These are phyloP conservation scores for Ophion costatus DNA, from an alignment of 2,888 invertebrate genomes.

Conservation along the genomic window DNA sequence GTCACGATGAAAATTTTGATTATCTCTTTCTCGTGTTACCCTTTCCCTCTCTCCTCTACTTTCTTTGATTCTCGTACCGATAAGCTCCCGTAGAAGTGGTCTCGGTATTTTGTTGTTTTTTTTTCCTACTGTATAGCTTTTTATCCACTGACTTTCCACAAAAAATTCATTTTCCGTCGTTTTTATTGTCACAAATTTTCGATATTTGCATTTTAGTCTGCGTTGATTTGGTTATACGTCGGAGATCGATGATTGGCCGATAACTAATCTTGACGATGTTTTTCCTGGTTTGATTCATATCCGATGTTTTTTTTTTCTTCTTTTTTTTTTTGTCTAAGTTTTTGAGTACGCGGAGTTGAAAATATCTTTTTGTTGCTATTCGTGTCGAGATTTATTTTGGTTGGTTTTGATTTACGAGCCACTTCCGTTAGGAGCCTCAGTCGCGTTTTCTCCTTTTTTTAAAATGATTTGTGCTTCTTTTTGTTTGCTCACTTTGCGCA, in stretches of 20 bases:
- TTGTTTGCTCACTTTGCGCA: background rate
- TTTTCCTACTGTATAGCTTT: background rate
- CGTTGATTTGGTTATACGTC: background rate
- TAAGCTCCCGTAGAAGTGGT: conserved; percentile 24
- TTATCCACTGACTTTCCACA: background rate
- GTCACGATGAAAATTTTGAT: conserved; percentile 49
- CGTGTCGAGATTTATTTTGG: too few relatives aligned
- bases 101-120: conserved; percentile 3
- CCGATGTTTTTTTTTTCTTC: too few relatives aligned
- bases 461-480: background rate
- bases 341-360: too few relatives aligned
- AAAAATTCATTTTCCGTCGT: background rate
- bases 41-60: background rate
- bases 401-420: background rate
- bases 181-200: background rate
- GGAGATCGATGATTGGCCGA: too few relatives aligned
- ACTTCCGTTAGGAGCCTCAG: conserved; percentile 17
- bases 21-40: background rate
- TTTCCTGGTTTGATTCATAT: too few relatives aligned
- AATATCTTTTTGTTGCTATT: too few relatives aligned
- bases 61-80: conserved; percentile 31
- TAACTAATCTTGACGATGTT: too few relatives aligned
- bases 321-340: conserved; percentile 2
- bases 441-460: conserved; percentile 3
- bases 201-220: background rate